phyloP scores from a whole-genome alignment of 1,140 invertebrate species.

The Musca vetustissima region DNA sequence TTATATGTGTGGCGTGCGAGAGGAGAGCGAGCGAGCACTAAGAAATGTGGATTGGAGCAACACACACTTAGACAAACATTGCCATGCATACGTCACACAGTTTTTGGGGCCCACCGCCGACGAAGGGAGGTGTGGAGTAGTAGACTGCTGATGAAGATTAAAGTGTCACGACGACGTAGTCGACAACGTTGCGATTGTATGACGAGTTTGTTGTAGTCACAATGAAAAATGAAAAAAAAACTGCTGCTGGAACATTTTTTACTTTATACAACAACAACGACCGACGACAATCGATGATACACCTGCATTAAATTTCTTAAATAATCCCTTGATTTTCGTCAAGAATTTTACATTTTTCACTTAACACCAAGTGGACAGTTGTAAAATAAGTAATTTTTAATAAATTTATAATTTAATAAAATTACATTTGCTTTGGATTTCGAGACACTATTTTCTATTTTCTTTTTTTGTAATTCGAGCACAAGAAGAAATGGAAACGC shows the following conservation, averaged over 20 bases:
- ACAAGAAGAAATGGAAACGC: constrained; percentile 4
- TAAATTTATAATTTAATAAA: not conserved
- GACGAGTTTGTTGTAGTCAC: constrained; percentile 20
- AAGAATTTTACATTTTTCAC: too few relatives aligned
- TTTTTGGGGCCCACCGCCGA: not conserved
- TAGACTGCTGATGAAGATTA: constrained; percentile 10
- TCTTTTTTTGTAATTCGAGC: not conserved
- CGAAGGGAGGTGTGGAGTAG: not conserved
- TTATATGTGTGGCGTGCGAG: not conserved
- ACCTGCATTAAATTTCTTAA: constrained; percentile 4
- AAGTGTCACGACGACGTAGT: constrained; percentile 18
- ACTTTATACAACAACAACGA: not conserved
- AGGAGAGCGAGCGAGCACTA: constrained; percentile 2
- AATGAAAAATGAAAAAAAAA: constrained; percentile 1
- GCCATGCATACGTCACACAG: too few relatives aligned
- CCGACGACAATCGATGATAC: not conserved
- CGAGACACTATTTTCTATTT: not conserved
- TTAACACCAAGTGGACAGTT: not conserved
- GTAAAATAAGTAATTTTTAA: not conserved
- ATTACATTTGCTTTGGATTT: not conserved
- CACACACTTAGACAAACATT: too few relatives aligned
- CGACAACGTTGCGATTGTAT: constrained; percentile 3
- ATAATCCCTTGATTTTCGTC: not conserved
- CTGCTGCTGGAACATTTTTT: not conserved
- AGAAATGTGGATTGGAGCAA: not conserved